A percentile compares a stretch with the other conserved stretches of the same genome.
Evolutionary conservation across 2,797 vertebrate species (phyloP).

Genomic region (Scolopax bukidnonensis): DNA sequence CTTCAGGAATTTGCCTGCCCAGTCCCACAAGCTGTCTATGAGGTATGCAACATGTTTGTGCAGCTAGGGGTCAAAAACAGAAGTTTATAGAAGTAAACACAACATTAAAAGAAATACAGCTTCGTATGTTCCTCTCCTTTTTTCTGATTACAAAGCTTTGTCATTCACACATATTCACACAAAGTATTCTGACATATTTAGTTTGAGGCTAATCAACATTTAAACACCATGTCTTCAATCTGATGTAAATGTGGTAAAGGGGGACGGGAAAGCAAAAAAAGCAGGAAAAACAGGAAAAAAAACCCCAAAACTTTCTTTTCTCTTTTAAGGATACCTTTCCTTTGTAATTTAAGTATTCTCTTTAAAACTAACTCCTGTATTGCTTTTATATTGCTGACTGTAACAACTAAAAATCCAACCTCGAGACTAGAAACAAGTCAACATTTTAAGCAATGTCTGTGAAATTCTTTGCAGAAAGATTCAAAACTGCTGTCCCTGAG

Average conservation of each 20-base stretch:
- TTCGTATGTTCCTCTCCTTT: neutral
- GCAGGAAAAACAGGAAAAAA: neutral
- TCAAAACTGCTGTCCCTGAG: neutral
- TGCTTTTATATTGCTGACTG: neutral
- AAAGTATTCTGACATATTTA: neutral
- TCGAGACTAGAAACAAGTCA: neutral
- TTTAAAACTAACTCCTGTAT: neutral
- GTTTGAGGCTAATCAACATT: neutral
- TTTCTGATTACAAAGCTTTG: neutral
- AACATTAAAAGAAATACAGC: neutral
- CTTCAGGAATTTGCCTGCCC: conserved; percentile 84
- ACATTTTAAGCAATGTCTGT: neutral
- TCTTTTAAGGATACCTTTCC: neutral
- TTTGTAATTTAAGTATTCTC: neutral
- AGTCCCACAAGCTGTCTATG: conserved; percentile 94
- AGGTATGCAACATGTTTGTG: conserved; percentile 90
- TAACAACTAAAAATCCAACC: neutral
- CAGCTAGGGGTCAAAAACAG: conserved; percentile 76
- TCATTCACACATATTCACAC: neutral
- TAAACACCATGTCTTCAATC: neutral
- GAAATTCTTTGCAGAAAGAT: neutral
- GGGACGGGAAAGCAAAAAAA: neutral
- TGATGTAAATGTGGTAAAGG: neutral
- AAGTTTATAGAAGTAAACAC: neutral
- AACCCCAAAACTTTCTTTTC: neutral